Percentiles rank a stretch among this genome's conserved stretches.
These are phyloP conservation scores for Chlorops oryzae DNA, from an alignment of 1,140 invertebrate genomes.

Conservation along the genomic window DNA sequence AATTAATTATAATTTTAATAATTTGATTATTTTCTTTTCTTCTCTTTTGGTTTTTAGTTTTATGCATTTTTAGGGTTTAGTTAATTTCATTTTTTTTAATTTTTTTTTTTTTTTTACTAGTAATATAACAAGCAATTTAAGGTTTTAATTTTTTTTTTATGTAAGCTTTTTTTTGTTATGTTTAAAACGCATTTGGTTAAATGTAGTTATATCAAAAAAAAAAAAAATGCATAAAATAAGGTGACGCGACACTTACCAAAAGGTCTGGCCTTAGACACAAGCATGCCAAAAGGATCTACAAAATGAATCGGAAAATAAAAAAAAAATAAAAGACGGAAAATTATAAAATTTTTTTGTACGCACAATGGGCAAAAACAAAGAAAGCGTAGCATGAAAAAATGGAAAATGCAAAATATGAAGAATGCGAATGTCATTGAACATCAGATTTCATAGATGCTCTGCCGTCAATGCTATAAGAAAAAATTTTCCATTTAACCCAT, in stretches of 20 bases:
- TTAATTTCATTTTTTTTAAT: not conserved
- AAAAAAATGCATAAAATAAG: conserved; percentile 19
- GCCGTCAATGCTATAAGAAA: too few species aligned
- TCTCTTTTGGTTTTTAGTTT: too few species aligned
- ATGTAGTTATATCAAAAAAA: not conserved
- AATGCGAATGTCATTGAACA: too few species aligned
- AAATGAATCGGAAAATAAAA: conserved; percentile 25
- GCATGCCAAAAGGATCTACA: conserved; percentile 65
- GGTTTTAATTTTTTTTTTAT: not conserved
- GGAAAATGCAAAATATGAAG: too few species aligned
- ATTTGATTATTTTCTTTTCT: not conserved
- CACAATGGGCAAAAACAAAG: too few species aligned
- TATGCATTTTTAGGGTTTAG: too few species aligned
- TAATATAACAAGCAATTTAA: too few species aligned
- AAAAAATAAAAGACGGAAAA: conserved; percentile 16
- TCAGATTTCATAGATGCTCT: too few species aligned
- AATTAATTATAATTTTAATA: not conserved
- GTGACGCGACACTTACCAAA: conserved; percentile 55
- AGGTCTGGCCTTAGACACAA: conserved; percentile 64
- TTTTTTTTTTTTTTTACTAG: conserved; percentile 1
- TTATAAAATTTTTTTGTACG: too few species aligned
- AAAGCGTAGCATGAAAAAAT: too few species aligned
- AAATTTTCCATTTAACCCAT: too few species aligned
- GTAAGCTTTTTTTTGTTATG: not conserved
- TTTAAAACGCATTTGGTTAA: not conserved